Base-by-base conservation (phyloP, 2,797 vertebrate species). In the Octomys mimax region DNA sequence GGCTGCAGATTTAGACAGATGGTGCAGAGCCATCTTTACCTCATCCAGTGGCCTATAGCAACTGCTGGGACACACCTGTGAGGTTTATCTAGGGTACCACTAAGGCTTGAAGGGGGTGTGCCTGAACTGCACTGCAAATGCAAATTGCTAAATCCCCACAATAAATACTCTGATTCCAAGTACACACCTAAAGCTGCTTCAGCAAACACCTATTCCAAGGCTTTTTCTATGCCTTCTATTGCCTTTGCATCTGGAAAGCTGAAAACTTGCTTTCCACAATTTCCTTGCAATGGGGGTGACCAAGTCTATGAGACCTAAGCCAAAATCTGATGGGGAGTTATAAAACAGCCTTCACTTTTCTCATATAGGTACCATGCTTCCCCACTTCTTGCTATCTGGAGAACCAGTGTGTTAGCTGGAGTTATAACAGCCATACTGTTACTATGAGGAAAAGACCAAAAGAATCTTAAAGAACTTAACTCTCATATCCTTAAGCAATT, bases 371-470 rank as follows among this genome's bases (percentile, higher is more conserved):
- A 36, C 11, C 22, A 57, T 28, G 33, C 5, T 36, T 62, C 62
- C 81, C 31, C 81, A 52, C 36, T 83, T 94, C 24, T 64, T 96
- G 39, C 87, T 91, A 42, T 61, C 57, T 33, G 7, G 66, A 87
- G 86, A 42, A 90, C 87, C 87, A 66, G 89, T 10, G 7, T 57
- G n/a, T 57, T 39, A 33, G 21, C 39, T 73, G 6, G 75, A 83
- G 79, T 78, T 77, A 0, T 49, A 31, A 62, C 2, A 28, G n/a
- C 42, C 79, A 64, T 78, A 75, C 8, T 75, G 52, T 85, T 28
- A 79, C 57, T 49, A 49, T 6, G 28, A 92, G 79, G 70, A 31
- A 80, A 93, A 33, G 77, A 28, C 57, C 89, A 81, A 87, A 49
- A 81, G 49, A 81, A 6, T 26, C 57, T 86, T 36, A 81, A 39